Base-by-base conservation (phyloP, 2,797 vertebrate genomes). In the Sebastes jordani region DNA sequence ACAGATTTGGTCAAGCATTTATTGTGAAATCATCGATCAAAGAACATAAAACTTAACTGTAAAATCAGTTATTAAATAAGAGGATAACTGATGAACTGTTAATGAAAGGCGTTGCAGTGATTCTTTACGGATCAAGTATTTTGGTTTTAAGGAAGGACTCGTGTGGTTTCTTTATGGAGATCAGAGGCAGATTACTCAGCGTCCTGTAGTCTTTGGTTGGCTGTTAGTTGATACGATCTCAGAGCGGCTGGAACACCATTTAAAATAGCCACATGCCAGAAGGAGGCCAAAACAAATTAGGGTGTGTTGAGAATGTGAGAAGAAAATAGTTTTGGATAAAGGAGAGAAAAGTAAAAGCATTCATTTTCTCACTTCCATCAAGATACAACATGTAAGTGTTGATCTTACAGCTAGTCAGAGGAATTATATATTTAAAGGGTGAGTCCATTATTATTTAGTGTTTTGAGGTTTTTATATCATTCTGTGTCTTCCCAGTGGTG, bases 231-330 rank as follows among this genome's bases (percentile, higher is more conserved):
- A 87, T 71, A 7, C 32, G 3, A 86, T 88, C 78, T 86, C 32
- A 10, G 29, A 71, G 74, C 46, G 7, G 46, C 46, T 49, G 46
- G 46, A 49, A 49, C 46, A 49, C 46, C 18, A 49, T 49, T 49
- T 49, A 20, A 49, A 49, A 49, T 8, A 49, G 55, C 67, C 79
- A 81, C 82, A 78, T 84, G 70, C 74, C 72, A 75, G 60, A 69
- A 66, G 70, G 74, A 83, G 75, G 82, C 74, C 76, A 78, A 79
- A 89, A 81, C 71, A 88, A 87, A 83, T 82, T 61, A 81, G 70
- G 79, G 76, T 82, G 74, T 63, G 71, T 72, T 59, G 63, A 18
- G 59, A 71, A 58, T 78, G 62, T 49, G 71, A 72, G 46, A 58
- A 7, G 61, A 63, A 78, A 66, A 69, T 64, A 54, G 68, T 63